These are phyloP conservation scores for Syrrhaptes paradoxus DNA, from an alignment of 2,113 vertebrate species.

Conservation along the genomic window DNA sequence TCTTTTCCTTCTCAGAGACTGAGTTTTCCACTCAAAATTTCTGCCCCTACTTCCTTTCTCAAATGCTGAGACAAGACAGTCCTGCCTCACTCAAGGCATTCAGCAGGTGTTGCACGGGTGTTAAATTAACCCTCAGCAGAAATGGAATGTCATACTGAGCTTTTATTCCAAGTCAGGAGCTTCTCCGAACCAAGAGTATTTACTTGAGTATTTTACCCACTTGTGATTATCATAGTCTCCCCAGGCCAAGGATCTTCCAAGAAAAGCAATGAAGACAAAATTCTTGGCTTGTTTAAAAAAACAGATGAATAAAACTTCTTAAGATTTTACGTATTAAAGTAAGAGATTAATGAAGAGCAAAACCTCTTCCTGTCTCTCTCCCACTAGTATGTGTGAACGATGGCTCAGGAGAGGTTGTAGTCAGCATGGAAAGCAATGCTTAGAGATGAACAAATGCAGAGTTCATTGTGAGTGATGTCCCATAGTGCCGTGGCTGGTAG, in stretches of 20 bases:
- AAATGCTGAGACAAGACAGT: not conserved
- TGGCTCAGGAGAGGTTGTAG: not conserved
- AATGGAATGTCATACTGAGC: not conserved
- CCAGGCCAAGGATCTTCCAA: not conserved
- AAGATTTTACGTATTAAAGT: not conserved
- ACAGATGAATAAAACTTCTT: not conserved
- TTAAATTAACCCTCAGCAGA: not conserved
- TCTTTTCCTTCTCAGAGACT: not conserved
- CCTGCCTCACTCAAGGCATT: not conserved
- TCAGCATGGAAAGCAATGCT: not conserved
- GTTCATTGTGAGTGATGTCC: not conserved
- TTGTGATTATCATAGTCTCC: not conserved
- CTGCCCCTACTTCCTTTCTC: not conserved
- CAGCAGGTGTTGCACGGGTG: not conserved
- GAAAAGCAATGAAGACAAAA: not conserved
- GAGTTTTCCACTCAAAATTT: not conserved
- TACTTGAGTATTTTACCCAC: not conserved
- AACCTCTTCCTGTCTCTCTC: not conserved
- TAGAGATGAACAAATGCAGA: not conserved
- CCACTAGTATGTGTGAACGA: not conserved
- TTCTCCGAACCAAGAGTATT: not conserved
- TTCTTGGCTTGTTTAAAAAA: not conserved
- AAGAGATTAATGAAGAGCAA: not conserved
- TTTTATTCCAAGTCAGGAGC: not conserved
- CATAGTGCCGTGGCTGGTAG: accelerated